Evolutionary conservation across 2,888 invertebrate species (phyloP), one percentile per base, ranked within the genome.

Genomic region (Parnassius orleans): DNA sequence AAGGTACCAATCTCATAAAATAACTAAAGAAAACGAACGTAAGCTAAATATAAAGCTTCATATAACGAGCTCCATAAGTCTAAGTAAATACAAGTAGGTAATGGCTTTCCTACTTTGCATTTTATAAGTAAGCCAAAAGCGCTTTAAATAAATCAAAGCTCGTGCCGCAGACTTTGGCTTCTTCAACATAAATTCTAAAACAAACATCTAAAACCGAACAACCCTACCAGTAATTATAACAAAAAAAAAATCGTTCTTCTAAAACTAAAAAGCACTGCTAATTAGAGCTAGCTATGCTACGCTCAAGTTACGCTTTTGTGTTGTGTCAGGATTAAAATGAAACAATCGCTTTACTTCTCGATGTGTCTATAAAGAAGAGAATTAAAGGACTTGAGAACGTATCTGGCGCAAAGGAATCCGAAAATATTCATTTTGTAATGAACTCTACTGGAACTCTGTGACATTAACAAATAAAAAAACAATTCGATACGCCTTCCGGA

Each of bases 51-150:
- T 53, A 48, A 53, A 53, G 42, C 19, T 12, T 2, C 24, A 53
- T 53, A 52, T 57, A 53, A 48, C 57, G 43, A 50, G 53, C 53
- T 58, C 54, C 51, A 53, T 63, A 54, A 58, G 57, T 63, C 62
- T 58, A 58, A 63, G 58, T 47, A 58, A 63, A 58, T 54, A 58
- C 58, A 58, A 62, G 58, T 62, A 53, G 57, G 33, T 62, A 62
- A 62, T 58, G 54, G 53, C 53, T 62, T 54, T 14, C 58, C 62
- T 57, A 57, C 57, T 62, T 62, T 57, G 58, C 57, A 62, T 62
- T 58, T 58, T 54, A 62, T 58, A 62, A 62, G 57, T 58, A 54
- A 44, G 11, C 43, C 58, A 53, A 54, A 57, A 57, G 57, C 14
- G 58, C 53, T 58, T 58, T 54, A 44, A 62, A 62, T 58, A 58